Conservation (phyloP, 2,113 vertebrate species). For the Entosphenus tridentatus region DNA sequence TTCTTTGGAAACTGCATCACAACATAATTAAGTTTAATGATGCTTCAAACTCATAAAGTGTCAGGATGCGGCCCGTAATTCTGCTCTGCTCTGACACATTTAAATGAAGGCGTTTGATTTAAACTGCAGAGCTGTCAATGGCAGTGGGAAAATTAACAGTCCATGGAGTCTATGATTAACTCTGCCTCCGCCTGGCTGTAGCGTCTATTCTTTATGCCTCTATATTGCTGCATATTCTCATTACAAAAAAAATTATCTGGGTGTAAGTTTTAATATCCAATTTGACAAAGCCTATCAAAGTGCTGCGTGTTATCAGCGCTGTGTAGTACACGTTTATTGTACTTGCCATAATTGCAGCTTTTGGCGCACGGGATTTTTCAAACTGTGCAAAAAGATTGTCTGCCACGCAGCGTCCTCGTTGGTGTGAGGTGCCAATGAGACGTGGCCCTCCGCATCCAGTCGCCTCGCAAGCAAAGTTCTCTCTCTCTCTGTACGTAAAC, state of each 20-base stretch:
- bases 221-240: conserved; percentile 6
- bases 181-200: background rate
- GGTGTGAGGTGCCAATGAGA: no score
- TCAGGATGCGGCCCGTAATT: conserved; percentile 3
- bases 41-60: conserved; percentile 7
- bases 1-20: conserved; percentile 6
- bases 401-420: no score
- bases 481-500: no score
- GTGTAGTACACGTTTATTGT: no score
- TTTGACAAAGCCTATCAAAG: no score
- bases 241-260: background rate
- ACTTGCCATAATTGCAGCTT: no score
- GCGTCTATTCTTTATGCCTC: background rate
- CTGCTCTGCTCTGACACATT: conserved; percentile 5
- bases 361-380: no score
- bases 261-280: no score
- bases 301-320: no score
- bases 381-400: no score
- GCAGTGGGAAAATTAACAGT: conserved; percentile 3
- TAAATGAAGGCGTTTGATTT: conserved; percentile 6
- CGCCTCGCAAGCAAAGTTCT: no score
- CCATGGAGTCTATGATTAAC: conserved; percentile 4
- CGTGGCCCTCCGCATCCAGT: no score
- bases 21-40: conserved; percentile 6
- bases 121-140: conserved; percentile 6